phyloP scores from a whole-genome alignment of 1,140 invertebrate species.

The Phthorimaea operculella region DNA sequence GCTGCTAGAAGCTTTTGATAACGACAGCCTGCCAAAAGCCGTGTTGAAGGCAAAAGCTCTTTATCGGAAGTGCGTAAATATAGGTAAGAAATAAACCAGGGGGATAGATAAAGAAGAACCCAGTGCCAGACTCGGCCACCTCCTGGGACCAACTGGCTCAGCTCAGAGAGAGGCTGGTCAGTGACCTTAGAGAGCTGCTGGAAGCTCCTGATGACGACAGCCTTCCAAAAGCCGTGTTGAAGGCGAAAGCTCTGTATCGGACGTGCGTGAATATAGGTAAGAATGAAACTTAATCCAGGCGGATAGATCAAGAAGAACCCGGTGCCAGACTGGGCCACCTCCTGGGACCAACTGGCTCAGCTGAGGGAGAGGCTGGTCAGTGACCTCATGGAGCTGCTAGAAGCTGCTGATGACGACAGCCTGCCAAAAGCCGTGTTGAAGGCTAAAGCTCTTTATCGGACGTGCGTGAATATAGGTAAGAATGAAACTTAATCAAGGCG shows the following conservation, averaged over 20 bases:
- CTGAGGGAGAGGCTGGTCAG: constrained; percentile 68
- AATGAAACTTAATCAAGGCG: no score
- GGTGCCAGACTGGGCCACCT: constrained; percentile 71
- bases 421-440: constrained; percentile 68
- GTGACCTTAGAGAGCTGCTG: constrained; percentile 70
- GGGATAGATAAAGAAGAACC: constrained; percentile 73
- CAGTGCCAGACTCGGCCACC: constrained; percentile 74
- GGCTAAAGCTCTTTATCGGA: constrained; percentile 71
- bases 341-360: no score
- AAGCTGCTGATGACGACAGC: constrained; percentile 59
- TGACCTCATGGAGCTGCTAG: constrained; percentile 70
- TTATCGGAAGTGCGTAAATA: constrained; percentile 74
- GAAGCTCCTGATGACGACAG: constrained; percentile 64
- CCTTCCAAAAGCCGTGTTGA: constrained; percentile 65
- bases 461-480: constrained; percentile 74
- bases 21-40: constrained; percentile 59
- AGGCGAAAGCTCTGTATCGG: constrained; percentile 71
- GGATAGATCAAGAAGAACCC: constrained; percentile 74
- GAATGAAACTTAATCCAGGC: constrained; percentile 62
- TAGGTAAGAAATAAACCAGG: no score
- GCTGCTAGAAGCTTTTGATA: constrained; percentile 68
- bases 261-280: constrained; percentile 75
- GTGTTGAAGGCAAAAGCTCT: constrained; percentile 71
- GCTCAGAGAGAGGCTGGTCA: constrained; percentile 68
- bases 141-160: constrained; percentile 75